These are phyloP conservation scores for Euglossa dilemma DNA, from an alignment of 1,140 invertebrate genomes.

Conservation along the genomic window DNA sequence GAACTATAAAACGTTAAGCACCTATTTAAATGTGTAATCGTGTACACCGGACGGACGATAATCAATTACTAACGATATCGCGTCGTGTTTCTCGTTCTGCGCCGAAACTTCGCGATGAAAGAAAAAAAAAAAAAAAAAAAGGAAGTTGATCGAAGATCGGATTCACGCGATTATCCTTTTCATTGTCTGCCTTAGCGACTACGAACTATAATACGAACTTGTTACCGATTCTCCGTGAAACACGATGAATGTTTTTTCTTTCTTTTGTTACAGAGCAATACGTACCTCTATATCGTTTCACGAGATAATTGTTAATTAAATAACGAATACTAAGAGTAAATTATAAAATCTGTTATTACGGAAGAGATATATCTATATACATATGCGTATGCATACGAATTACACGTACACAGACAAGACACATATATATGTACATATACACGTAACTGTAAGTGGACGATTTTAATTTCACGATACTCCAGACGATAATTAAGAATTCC, in stretches of 20 bases:
- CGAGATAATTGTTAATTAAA: constrained; percentile 26
- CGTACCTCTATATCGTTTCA: constrained; percentile 21
- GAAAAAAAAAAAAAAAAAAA: too few relatives aligned
- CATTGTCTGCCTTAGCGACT: constrained; percentile 10
- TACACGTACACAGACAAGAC: constrained; percentile 20
- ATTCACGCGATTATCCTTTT: constrained; percentile 2
- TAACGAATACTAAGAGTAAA: constrained; percentile 16
- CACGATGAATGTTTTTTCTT: not conserved
- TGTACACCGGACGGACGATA: constrained; percentile 51
- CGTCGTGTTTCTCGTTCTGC: not conserved
- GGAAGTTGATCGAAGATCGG: not conserved
- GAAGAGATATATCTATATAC: constrained; percentile 34
- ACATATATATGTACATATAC: not conserved
- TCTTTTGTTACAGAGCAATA: constrained; percentile 30
- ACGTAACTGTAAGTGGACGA: constrained; percentile 3
- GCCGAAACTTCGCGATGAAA: not conserved
- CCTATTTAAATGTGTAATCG: constrained; percentile 40
- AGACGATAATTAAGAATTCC: not conserved
- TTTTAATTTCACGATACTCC: constrained; percentile 24
- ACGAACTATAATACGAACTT: not conserved
- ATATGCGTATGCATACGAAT: constrained; percentile 17
- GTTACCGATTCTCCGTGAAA: constrained; percentile 6
- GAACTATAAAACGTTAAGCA: constrained; percentile 67
- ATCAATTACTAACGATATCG: constrained; percentile 11
- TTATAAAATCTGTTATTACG: constrained; percentile 35